Evolutionary conservation across 2,113 vertebrate genomes (phyloP).

Genomic region (Cyanoramphus novaezelandiae): DNA sequence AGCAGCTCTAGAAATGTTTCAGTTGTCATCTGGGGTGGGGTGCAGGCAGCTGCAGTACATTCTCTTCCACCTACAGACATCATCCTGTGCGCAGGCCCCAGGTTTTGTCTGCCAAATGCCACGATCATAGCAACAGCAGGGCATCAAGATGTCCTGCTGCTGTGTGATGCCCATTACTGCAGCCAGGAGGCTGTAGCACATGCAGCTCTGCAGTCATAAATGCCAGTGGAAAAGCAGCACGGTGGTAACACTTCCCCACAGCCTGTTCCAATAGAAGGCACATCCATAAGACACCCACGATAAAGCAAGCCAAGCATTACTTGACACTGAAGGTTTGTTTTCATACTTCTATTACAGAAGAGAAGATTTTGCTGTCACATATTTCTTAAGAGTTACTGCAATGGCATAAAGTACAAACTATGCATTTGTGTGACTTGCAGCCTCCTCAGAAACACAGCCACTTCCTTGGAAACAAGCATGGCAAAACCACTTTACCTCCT

Average conservation of each 20-base stretch:
- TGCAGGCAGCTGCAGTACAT: background rate
- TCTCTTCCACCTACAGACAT: background rate
- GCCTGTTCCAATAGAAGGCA: background rate
- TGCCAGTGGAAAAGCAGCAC: background rate
- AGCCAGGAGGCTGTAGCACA: background rate
- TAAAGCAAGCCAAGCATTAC: background rate
- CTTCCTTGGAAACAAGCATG: background rate
- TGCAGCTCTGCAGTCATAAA: background rate
- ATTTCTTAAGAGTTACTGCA: background rate
- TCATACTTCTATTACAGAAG: background rate
- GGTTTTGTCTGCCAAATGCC: background rate
- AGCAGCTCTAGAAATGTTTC: background rate
- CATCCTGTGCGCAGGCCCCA: background rate
- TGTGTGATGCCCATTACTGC: background rate
- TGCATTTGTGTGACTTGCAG: background rate
- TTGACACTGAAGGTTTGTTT: background rate
- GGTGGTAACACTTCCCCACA: background rate
- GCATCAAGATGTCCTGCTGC: background rate
- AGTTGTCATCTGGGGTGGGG: background rate
- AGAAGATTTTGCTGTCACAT: background rate
- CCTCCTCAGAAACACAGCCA: background rate
- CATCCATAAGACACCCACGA: background rate
- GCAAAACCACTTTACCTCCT: background rate
- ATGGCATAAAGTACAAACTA: background rate
- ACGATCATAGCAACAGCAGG: accelerated